A percentile compares a stretch with the other conserved stretches of the same genome.
Evolutionary conservation across 2,888 invertebrate genomes (phyloP).

Genomic region (Perdita meconis): DNA sequence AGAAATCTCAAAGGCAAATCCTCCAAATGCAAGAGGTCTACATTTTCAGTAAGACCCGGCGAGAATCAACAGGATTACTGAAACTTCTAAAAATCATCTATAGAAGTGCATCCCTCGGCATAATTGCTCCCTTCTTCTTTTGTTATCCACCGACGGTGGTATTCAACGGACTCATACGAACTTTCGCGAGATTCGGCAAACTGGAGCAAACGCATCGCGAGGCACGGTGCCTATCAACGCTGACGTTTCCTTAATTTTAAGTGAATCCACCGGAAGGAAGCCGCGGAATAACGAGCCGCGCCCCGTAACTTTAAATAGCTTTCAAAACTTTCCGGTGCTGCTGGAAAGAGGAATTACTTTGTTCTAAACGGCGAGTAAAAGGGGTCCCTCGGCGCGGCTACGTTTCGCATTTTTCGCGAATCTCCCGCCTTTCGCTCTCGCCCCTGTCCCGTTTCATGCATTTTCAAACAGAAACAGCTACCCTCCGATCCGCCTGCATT

Average conservation of each 20-base stretch:
- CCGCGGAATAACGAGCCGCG: constrained; percentile 30
- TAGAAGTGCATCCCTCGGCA: neutral
- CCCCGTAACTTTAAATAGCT: constrained; percentile 56
- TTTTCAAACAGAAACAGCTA: neutral
- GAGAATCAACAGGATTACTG: too few species aligned
- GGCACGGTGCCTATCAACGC: constrained; percentile 13
- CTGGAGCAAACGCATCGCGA: constrained; percentile 3
- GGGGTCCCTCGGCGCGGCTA: neutral
- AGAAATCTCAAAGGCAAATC: neutral
- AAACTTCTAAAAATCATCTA: too few species aligned
- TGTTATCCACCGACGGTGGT: neutral
- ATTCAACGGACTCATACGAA: constrained; percentile 21
- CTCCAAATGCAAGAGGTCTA: too few species aligned
- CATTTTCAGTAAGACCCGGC: too few species aligned
- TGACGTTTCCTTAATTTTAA: constrained; percentile 50
- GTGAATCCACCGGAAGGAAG: constrained; percentile 29
- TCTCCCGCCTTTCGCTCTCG: neutral
- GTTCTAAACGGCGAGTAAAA: constrained; percentile 38
- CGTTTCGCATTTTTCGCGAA: constrained; percentile 10
- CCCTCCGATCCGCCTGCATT: neutral
- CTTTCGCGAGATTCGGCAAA: constrained; percentile 12
- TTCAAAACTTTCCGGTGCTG: constrained; percentile 45
- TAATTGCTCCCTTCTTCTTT: neutral
- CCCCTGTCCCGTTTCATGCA: neutral
- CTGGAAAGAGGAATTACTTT: constrained; percentile 28